A percentile compares a stretch with the other conserved stretches of the same genome.
Conservation (phyloP, 2,113 vertebrate genomes). For the Pelusios castaneus region DNA sequence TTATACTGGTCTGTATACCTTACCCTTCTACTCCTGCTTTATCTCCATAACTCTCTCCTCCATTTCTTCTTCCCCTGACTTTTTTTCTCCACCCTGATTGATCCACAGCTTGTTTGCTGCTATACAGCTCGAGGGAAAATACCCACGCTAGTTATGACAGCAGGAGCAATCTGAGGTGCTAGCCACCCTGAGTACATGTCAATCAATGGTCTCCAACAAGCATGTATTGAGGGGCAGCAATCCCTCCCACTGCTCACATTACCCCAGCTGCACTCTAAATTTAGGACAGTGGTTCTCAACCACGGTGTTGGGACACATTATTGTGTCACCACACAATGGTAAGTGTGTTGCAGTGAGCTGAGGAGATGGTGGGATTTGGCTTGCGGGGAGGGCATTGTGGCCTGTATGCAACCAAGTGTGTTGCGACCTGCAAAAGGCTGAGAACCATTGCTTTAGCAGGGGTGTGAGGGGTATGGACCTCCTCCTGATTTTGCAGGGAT, state of each 20-base stretch:
- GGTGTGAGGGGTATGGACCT: not conserved
- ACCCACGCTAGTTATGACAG: too few relatives aligned
- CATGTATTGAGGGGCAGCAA: not conserved
- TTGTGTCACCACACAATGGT: too few relatives aligned
- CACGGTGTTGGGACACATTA: too few relatives aligned
- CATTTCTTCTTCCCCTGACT: not conserved
- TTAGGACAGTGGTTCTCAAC: not conserved
- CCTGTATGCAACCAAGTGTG: too few relatives aligned
- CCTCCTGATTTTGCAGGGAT: not conserved
- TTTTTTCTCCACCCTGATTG: not conserved
- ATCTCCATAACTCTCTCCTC: not conserved
- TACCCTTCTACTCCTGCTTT: not conserved
- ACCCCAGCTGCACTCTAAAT: not conserved
- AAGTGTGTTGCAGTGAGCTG: too few relatives aligned
- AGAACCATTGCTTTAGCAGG: too few relatives aligned
- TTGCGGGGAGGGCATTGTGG: too few relatives aligned
- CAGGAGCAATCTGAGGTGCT: too few relatives aligned
- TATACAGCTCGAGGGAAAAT: not conserved
- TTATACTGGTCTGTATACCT: not conserved
- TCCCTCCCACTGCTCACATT: not conserved
- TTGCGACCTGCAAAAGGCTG: too few relatives aligned
- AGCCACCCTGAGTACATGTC: too few relatives aligned
- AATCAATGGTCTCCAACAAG: not conserved
- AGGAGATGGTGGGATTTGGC: too few relatives aligned
- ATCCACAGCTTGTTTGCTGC: not conserved